Evolutionary conservation across 2,888 invertebrate species (phyloP).

Genomic region (Parnassius glacialis): DNA sequence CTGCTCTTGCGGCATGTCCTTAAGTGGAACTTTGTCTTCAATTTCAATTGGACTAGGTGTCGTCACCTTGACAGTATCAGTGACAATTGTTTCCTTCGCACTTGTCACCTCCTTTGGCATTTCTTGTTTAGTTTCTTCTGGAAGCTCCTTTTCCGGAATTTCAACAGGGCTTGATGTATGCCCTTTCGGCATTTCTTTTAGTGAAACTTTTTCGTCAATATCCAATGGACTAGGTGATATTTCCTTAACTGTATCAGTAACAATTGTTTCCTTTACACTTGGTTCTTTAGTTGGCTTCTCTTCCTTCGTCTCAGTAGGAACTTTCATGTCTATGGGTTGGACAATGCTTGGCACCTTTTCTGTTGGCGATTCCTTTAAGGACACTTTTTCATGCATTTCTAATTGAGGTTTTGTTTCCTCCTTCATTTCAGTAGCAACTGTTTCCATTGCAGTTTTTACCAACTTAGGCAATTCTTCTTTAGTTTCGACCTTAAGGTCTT

Average conservation of each 20-base stretch:
- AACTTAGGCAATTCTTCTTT: conserved; percentile 13
- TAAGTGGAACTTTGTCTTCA: too few relatives aligned
- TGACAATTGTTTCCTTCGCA: neutral
- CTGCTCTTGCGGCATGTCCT: too few relatives aligned
- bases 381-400: conserved; percentile 18
- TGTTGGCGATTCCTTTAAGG: conserved; percentile 6
- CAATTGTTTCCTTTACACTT: neutral
- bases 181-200: neutral
- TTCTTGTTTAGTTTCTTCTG: neutral
- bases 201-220: neutral
- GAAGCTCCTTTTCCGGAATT: neutral
- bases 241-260: neutral
- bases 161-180: conserved; percentile 5
- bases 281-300: conserved; percentile 5
- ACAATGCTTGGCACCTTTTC: conserved; percentile 20
- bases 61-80: too few relatives aligned
- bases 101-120: conserved; percentile 14
- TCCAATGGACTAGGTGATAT: neutral
- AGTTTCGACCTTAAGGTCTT: neutral
- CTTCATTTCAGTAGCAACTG: too few relatives aligned
- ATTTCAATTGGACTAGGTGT: too few relatives aligned
- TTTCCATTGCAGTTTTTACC: neutral
- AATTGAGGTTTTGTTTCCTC: too few relatives aligned
- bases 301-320: neutral
- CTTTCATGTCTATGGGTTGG: neutral